Conservation (phyloP, 2,113 vertebrate species). For the Monopterus albus region DNA sequence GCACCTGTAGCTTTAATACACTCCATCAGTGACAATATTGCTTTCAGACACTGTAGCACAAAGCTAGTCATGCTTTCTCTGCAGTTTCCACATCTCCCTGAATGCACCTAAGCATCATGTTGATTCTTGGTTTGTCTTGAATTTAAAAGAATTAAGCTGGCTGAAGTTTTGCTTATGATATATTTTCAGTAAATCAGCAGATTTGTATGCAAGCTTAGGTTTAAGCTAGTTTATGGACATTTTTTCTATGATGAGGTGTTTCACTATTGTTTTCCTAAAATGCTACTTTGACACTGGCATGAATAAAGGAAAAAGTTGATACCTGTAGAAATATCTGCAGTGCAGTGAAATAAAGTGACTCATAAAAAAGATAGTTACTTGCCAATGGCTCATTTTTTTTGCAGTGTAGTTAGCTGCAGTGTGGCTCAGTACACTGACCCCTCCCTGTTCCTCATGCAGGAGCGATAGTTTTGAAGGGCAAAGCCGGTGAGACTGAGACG, state of each 20-base stretch:
- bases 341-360: conserved; percentile 10
- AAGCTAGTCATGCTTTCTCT: conserved; percentile 1
- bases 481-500: conserved; percentile 70
- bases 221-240: not conserved
- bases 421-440: conserved; percentile 4
- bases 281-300: not conserved
- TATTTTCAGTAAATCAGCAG: not conserved
- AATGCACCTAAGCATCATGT: not conserved
- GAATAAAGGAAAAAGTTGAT: not conserved
- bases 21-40: conserved; percentile 7
- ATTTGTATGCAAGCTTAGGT: not conserved
- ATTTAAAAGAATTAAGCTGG: not conserved
- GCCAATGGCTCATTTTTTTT: conserved; percentile 4
- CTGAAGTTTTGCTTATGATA: not conserved
- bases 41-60: conserved; percentile 1
- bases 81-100: not conserved
- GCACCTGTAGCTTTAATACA: conserved; percentile 12
- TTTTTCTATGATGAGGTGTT: not conserved
- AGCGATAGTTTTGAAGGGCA: conserved; percentile 79
- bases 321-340: conserved; percentile 24
- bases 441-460: conserved; percentile 37
- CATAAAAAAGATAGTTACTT: not conserved
- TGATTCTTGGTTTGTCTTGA: conserved; percentile 3
- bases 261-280: not conserved
- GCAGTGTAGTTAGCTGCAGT: conserved; percentile 2